Evolutionary conservation across 2,888 invertebrate species (phyloP), one percentile per base, ranked within the genome.

Genomic region (Anthrax anthrax): DNA sequence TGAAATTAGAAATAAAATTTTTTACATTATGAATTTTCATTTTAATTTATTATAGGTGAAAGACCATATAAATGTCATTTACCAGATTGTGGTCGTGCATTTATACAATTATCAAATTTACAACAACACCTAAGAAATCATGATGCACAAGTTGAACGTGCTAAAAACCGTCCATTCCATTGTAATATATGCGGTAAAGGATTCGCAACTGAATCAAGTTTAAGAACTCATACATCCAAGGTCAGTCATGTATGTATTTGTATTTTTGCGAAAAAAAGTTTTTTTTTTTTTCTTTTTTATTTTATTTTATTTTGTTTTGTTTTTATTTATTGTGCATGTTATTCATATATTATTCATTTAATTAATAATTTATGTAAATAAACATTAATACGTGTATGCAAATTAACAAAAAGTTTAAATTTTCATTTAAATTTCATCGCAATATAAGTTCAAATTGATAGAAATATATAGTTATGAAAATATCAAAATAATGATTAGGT

Each of bases 141-240:
- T 71, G 95, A 94, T 65, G 91, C 92, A 49, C 92, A 94, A 69
- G 86, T 91, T 55, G 91, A 92, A 63, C 77, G 92, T 56, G 90
- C 92, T 62, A 92, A 92, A 70, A 92, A 91, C 72, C 76, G 92
- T 52, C 92, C 92, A 45, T 94, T 91, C 71, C 91, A 94, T 64
- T 95, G 95, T 71, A 89, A 86, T 66, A 91, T 94, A 58, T 95
- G 95, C 70, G 92, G 94, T 47, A 91, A 95, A 64, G 91, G 94
- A 39, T 95, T 95, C 66, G 94, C 94, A 50, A 94, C 94, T 40
- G 94, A 95, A 65, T 90, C 90, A 68, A 92, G 91, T 67, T 76
- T 95, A 56, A 77, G 94, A 69, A 92, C 94, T 51, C 95, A 95
- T 67, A 91, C 92, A 60, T 87, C 91, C 68, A 95, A 95, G 91